A percentile compares a stretch with the other conserved stretches of the same genome.
phyloP scores from a whole-genome alignment of 2,888 invertebrate species.

The Sinelater perroti region DNA sequence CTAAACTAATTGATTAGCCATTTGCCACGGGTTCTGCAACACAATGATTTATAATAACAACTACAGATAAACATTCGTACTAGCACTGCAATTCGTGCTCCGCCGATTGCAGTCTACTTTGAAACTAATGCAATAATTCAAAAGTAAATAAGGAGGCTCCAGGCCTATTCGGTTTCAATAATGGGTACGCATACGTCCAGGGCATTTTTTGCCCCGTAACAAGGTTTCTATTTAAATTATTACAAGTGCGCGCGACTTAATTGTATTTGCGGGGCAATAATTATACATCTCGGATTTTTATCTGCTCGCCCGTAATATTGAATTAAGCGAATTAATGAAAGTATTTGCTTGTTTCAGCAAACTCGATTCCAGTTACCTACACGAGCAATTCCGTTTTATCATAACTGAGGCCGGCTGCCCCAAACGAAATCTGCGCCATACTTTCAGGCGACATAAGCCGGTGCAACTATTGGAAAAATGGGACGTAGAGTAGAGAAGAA shows the following conservation, averaged over 20 bases:
- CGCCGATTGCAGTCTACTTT: constrained; percentile 24
- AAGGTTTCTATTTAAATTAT: constrained; percentile 9
- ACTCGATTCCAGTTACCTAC: no score
- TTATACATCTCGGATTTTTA: constrained; percentile 10
- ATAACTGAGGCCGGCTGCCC: no score
- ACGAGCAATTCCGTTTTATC: no score
- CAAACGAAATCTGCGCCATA: no score
- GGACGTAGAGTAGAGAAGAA: no score
- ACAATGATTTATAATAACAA: constrained; percentile 28
- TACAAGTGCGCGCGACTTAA: constrained; percentile 6
- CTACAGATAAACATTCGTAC: constrained; percentile 10
- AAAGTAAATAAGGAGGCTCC: constrained; percentile 23
- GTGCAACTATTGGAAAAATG: no score
- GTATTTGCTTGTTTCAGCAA: no score
- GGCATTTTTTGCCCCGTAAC: background rate
- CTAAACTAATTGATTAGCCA: constrained; percentile 20
- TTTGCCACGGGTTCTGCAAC: constrained; percentile 19
- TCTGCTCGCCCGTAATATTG: constrained; percentile 5
- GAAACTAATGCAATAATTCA: constrained; percentile 25
- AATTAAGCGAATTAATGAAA: constrained; percentile 17
- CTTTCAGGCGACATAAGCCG: no score
- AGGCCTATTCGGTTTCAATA: constrained; percentile 5
- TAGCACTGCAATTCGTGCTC: constrained; percentile 14
- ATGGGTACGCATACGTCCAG: background rate
- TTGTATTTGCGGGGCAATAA: constrained; percentile 15